Base-by-base conservation (phyloP, 2,888 invertebrate genomes). In the Hypercompe scribonia region DNA sequence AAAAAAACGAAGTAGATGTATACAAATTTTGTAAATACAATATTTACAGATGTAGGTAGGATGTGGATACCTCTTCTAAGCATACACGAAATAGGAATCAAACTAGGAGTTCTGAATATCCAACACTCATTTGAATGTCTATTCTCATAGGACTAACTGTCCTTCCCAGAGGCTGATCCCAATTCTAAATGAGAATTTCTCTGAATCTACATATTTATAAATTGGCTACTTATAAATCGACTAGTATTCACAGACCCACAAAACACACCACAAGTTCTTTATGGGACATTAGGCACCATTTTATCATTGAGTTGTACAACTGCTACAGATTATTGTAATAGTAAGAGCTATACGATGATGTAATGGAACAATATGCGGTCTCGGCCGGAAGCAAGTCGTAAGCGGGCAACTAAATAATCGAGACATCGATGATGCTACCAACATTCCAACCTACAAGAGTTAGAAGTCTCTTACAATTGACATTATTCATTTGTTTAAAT, bases 361-460 rank as follows among this genome's bases (percentile, higher is more conserved):
- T 84, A 84, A 82, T 79, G 65, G 54, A 70, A 81, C 78, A 77
- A 76, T 71, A 76, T 61, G 77, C 77, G 78, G 73, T 78, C 77
- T 73, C 66, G 79, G 78, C 88, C 90, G 93, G 93, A 92, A 92
- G 87, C 78, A 71, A 81, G 79, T 86, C 85, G 91, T 92, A 85
- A 92, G 82, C 87, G 84, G 84, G 84, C 86, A 90, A 92, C 88
- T 90, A 90, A 91, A 91, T 91, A 91, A 92, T 89, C 84, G 86
- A 89, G 89, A 87, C 88, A 83, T 87, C 87, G 86, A 88, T 88
- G 85, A 89, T 83, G 86, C 78, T 86, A 81, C 86, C 82, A 74
- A 81, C 84, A 87, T 83, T 86, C 82, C 82, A 78, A 74, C 73
- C 70, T 72, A 64, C 71, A 80, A 87, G 88, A 86, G 73, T 73